Evolutionary conservation across 30 jellyfish, hydroid and myxozoan genomes (phyloP).

Genomic region (Euphysa ruthae): DNA sequence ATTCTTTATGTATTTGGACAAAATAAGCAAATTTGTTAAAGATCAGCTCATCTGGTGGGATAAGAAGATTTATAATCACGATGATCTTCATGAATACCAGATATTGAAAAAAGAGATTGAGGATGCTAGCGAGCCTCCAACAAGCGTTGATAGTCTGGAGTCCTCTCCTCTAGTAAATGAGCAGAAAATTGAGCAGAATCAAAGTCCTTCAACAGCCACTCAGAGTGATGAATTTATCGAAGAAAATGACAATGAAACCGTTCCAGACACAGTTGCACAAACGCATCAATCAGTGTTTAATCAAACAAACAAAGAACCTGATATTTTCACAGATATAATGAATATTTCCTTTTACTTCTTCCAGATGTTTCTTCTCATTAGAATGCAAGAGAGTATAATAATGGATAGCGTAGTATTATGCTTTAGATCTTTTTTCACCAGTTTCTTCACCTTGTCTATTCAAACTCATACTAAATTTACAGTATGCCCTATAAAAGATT

Average conservation of each 20-base stretch:
- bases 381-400: constrained; percentile 61
- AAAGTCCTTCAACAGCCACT: no score
- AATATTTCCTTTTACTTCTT: constrained; percentile 67
- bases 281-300: neutral
- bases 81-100: constrained; percentile 16
- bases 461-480: constrained; percentile 39
- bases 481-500: constrained; percentile 58
- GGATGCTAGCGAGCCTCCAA: no score
- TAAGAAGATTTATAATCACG: neutral
- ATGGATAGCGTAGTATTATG: constrained; percentile 29
- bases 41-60: constrained; percentile 76
- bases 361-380: constrained; percentile 68
- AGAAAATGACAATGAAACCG: no score
- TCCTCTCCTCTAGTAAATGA: no score
- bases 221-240: no score
- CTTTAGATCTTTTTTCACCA: constrained; percentile 49
- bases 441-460: constrained; percentile 79
- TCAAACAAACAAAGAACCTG: constrained; percentile 27
- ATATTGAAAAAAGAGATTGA: neutral
- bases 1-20: constrained; percentile 68
- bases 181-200: no score
- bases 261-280: neutral
- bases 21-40: constrained; percentile 48
- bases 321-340: constrained; percentile 52
- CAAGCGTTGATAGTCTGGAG: no score